Evolutionary conservation across 2,888 invertebrate genomes (phyloP), one percentile per base, ranked within the genome.

Genomic region (Agrochola lota): DNA sequence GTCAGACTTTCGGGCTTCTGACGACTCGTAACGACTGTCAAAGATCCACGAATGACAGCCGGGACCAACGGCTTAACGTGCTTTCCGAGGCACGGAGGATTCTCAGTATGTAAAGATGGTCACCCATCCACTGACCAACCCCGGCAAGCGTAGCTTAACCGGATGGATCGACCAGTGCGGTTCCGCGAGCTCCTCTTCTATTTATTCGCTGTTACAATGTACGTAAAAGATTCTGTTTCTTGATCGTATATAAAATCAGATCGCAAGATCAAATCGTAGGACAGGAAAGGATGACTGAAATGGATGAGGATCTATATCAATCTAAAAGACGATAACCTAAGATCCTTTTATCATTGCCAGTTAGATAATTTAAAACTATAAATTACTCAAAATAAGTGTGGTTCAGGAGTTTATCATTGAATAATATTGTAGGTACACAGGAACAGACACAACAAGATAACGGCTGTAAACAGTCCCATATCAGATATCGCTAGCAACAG

Each of bases 391-490:
- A 87, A 85, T 85, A 81, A 77, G 71, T 76, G 49, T 70, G 78
- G 90, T 89, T 89, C 90, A 91, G 70, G 77, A 88, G 89, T 86
- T 90, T 88, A 91, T 91, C 91, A 80, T 74, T 68, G 60, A 85
- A 82, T 83, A 83, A 83, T 79, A 81, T 68, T 81, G 69, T 86
- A 84, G 80, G 63, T 78, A 85, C 35, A 80, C 75, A 86, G 84
- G 85, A 85, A 90, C 87, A 89, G 86, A 88, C 85, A 85, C 73
- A 88, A 87, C 74, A 85, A 77, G 87, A 91, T 90, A 91, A 79
- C 76, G 72, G 64, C 72, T 74, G 86, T 87, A 91, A 89, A 90
- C 85, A 91, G 81, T 77, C 73, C 74, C 78, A 74, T 88, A 88
- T 87, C 87, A 81, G 85, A 87, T 89, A 90, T 81, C 87, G 68